Percentiles rank a stretch among this genome's conserved stretches.
These are phyloP conservation scores for Napeogenes inachia DNA, from an alignment of 2,888 invertebrate species.

Conservation along the genomic window DNA sequence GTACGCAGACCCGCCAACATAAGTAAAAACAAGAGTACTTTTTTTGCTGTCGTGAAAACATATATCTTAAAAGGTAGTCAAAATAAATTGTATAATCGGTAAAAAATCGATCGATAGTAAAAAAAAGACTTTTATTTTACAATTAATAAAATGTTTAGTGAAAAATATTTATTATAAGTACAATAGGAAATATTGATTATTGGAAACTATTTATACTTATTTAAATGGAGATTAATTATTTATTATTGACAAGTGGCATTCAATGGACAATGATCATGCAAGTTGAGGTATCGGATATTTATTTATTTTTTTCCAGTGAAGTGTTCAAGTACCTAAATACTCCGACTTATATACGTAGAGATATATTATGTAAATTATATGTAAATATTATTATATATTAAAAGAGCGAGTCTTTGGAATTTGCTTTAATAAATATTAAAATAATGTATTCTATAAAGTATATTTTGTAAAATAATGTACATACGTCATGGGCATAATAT, in stretches of 20 bases:
- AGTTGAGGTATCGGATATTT: slow-evolving; percentile 29
- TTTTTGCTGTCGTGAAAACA: slow-evolving; percentile 16
- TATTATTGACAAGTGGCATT: slow-evolving; percentile 31
- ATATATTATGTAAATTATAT: slow-evolving; percentile 37
- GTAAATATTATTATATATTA: slow-evolving; percentile 37
- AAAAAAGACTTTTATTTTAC: slow-evolving; percentile 11
- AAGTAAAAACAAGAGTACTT: slow-evolving; percentile 16
- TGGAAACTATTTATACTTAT: slow-evolving; percentile 28
- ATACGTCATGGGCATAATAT: slow-evolving; percentile 31
- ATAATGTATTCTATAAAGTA: slow-evolving; percentile 16
- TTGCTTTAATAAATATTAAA: slow-evolving; percentile 55
- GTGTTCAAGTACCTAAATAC: slow-evolving; percentile 55
- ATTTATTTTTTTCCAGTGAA: slow-evolving; percentile 4
- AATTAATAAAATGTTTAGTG: slow-evolving; percentile 15
- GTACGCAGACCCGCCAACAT: slow-evolving; percentile 29
- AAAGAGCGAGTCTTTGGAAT: slow-evolving; percentile 60
- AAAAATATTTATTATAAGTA: slow-evolving; percentile 27
- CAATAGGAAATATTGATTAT: slow-evolving; percentile 20
- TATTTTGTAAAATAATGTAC: slow-evolving; percentile 27
- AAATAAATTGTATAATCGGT: neutral
- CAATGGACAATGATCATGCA: slow-evolving; percentile 32
- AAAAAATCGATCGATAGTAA: slow-evolving; percentile 5
- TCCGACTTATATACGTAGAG: slow-evolving; percentile 39
- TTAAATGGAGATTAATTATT: slow-evolving; percentile 23
- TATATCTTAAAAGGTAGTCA: too few species aligned